A percentile compares a stretch with the other conserved stretches of the same genome.
Conservation (phyloP, 2,888 invertebrate genomes). For the Pyrochroa serraticornis region DNA sequence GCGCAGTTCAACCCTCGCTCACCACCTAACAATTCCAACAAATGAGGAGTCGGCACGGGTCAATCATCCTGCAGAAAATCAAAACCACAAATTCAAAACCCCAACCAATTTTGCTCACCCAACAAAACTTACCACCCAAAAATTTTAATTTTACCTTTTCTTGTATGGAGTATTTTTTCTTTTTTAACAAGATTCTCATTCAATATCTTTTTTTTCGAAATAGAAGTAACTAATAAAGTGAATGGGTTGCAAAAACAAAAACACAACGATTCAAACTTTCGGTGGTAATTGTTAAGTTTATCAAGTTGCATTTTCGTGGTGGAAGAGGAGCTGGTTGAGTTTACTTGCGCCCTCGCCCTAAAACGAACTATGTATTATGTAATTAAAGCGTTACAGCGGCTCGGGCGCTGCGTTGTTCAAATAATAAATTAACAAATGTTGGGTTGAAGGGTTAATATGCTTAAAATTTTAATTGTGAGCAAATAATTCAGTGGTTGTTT, state of each 20-base stretch:
- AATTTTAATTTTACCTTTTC: too few species aligned
- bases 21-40: slow-evolving; percentile 31
- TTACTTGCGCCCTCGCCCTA: not conserved
- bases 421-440: slow-evolving; percentile 52
- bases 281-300: too few species aligned
- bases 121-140: too few species aligned
- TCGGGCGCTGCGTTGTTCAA: slow-evolving; percentile 43
- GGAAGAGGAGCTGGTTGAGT: not conserved
- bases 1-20: slow-evolving; percentile 13
- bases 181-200: too few species aligned
- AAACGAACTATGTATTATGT: slow-evolving; percentile 35
- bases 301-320: too few species aligned
- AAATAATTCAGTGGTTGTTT: slow-evolving; percentile 53
- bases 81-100: too few species aligned
- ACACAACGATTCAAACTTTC: too few species aligned
- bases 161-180: too few species aligned
- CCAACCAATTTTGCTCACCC: too few species aligned
- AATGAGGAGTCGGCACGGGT: slow-evolving; percentile 18
- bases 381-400: slow-evolving; percentile 38
- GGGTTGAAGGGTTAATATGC: slow-evolving; percentile 58
- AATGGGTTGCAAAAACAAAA: too few species aligned
- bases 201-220: too few species aligned
- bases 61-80: not conserved
- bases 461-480: slow-evolving; percentile 61
- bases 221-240: too few species aligned